Conservation (phyloP, 2,797 vertebrate genomes). For the Gallinago solitaria region DNA sequence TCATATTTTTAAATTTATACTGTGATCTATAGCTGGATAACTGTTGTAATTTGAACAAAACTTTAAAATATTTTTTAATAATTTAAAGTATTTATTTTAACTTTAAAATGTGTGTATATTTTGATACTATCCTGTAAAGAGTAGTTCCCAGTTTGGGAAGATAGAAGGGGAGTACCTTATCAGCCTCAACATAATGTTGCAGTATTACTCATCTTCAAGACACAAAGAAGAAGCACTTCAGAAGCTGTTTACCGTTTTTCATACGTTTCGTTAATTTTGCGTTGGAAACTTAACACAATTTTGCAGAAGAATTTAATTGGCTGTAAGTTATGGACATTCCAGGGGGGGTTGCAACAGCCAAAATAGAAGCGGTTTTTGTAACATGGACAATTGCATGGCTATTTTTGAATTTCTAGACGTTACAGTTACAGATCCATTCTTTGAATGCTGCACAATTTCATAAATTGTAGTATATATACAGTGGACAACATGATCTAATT, state of each 20-base stretch:
- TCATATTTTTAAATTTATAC: slow-evolving; percentile 68
- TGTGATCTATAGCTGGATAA: slow-evolving; percentile 55
- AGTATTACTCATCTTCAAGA: slow-evolving; percentile 79
- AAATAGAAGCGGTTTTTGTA: slow-evolving; percentile 74
- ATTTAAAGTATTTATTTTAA: slow-evolving; percentile 45
- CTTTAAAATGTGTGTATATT: slow-evolving; percentile 67
- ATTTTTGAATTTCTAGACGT: slow-evolving; percentile 37
- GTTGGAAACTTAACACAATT: slow-evolving; percentile 78
- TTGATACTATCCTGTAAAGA: slow-evolving; percentile 83
- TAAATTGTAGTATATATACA: slow-evolving; percentile 69
- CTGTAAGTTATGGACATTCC: slow-evolving; percentile 77
- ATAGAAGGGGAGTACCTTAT: slow-evolving; percentile 78
- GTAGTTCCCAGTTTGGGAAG: slow-evolving; percentile 78
- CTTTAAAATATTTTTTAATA: slow-evolving; percentile 20
- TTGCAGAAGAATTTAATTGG: slow-evolving; percentile 78
- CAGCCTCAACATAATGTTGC: slow-evolving; percentile 78
- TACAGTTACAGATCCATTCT: slow-evolving; percentile 56
- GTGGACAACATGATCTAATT: slow-evolving; percentile 75
- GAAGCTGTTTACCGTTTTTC: slow-evolving; percentile 75
- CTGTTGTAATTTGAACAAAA: slow-evolving; percentile 62
- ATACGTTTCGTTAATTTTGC: slow-evolving; percentile 73
- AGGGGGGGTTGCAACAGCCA: slow-evolving; percentile 72
- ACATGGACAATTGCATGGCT: slow-evolving; percentile 74
- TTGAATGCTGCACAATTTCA: slow-evolving; percentile 65
- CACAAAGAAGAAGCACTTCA: slow-evolving; percentile 73